These are phyloP conservation scores for Gnathonemus longibarbis DNA, from an alignment of 2,113 vertebrate genomes.

Conservation along the genomic window DNA sequence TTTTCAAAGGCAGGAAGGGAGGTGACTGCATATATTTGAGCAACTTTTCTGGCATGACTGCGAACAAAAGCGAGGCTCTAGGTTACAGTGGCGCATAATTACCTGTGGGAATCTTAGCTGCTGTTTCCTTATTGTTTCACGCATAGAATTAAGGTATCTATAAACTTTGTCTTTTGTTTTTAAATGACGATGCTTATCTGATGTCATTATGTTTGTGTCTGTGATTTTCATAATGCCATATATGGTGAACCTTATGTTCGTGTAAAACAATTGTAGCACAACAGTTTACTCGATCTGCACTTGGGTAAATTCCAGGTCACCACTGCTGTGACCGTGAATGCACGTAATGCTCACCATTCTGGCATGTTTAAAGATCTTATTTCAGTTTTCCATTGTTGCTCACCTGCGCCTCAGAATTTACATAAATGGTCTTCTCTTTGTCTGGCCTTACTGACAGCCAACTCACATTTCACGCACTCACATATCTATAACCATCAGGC, in stretches of 20 bases:
- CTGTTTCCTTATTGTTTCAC: background rate
- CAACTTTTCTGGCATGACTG: background rate
- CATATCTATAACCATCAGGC: background rate
- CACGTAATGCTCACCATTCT: background rate
- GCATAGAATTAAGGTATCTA: background rate
- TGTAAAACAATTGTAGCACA: background rate
- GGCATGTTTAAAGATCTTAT: conserved; percentile 1
- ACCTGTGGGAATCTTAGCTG: background rate
- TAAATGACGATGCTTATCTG: background rate
- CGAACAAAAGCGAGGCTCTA: background rate
- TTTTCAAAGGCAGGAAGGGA: background rate
- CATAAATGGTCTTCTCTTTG: background rate
- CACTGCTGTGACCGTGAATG: background rate
- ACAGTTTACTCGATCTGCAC: background rate
- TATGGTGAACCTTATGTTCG: background rate
- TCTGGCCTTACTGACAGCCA: background rate
- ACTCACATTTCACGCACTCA: background rate
- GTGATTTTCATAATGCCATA: background rate
- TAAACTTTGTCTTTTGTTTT: background rate
- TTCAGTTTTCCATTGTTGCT: background rate
- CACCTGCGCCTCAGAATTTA: background rate
- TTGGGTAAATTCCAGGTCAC: too few species aligned
- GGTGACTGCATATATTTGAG: background rate
- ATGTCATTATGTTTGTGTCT: background rate
- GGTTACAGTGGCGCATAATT: background rate